Evolutionary conservation across 2,888 invertebrate genomes (phyloP).

Genomic region (Trichacis sp.): DNA sequence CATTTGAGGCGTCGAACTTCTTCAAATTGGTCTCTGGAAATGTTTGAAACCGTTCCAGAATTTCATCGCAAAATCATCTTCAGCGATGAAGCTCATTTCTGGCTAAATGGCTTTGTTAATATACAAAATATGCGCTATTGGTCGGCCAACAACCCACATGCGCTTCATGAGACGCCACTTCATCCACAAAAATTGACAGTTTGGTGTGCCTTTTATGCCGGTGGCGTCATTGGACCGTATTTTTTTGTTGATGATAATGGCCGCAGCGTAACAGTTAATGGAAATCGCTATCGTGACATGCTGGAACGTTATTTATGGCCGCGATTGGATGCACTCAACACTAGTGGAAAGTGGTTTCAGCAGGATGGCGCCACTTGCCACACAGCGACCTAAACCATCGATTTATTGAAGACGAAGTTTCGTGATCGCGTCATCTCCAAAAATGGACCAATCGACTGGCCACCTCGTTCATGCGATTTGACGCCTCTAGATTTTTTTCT

Average conservation of each 20-base stretch:
- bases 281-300: conserved; percentile 15
- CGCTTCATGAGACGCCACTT: conserved; percentile 51
- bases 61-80: conserved; percentile 40
- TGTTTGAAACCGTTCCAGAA: conserved; percentile 23
- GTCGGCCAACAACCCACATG: conserved; percentile 51
- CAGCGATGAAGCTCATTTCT: conserved; percentile 51
- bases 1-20: background rate
- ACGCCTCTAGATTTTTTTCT: conserved; percentile 23
- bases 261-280: conserved; percentile 15
- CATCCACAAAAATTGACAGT: conserved; percentile 56
- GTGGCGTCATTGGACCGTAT: conserved; percentile 59
- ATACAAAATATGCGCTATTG: conserved; percentile 56
- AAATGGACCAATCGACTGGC: conserved; percentile 9
- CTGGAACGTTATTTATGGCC: conserved; percentile 1
- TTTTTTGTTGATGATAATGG: conserved; percentile 57
- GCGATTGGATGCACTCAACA: conserved; percentile 10
- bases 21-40: background rate
- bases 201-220: conserved; percentile 60
- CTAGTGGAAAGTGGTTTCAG: conserved; percentile 14
- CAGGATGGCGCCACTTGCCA: no score
- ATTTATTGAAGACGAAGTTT: conserved; percentile 12
- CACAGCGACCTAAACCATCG: conserved; percentile 12
- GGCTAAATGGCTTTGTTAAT: conserved; percentile 59
- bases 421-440: conserved; percentile 8
- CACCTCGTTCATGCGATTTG: conserved; percentile 15